These are phyloP conservation scores for Natator depressus DNA, from an alignment of 2,113 vertebrate genomes.

Conservation along the genomic window DNA sequence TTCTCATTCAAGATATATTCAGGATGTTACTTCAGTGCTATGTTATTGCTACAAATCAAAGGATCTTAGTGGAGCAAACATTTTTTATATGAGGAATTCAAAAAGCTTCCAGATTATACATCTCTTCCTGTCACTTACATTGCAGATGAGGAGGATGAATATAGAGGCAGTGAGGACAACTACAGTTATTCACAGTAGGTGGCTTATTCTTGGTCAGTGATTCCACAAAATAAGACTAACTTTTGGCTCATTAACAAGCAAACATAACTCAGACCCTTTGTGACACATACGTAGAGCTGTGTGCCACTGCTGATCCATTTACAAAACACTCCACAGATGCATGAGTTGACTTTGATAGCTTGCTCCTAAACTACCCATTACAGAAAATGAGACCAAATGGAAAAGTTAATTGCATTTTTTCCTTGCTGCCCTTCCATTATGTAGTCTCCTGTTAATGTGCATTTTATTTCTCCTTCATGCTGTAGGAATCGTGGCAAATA, in stretches of 20 bases:
- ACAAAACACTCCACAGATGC: not conserved
- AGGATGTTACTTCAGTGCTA: not conserved
- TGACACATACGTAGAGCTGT: rapidly evolving
- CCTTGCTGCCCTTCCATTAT: not conserved
- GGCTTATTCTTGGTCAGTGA: not conserved
- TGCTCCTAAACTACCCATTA: not conserved
- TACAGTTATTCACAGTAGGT: not conserved
- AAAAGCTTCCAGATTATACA: not conserved
- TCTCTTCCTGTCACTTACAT: not conserved
- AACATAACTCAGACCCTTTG: not conserved
- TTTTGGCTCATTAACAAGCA: not conserved
- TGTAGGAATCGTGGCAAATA: not conserved
- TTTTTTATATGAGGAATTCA: not conserved
- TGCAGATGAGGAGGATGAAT: not conserved
- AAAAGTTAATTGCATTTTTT: too few species aligned
- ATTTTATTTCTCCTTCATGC: not conserved
- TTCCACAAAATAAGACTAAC: not conserved
- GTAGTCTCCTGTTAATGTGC: not conserved
- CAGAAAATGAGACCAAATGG: not conserved
- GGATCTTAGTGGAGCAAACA: not conserved
- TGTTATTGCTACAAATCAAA: not conserved
- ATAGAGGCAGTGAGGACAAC: not conserved
- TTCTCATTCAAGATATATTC: not conserved
- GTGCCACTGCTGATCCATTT: not conserved
- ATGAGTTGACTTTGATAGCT: not conserved